Base-by-base conservation (phyloP, 2,888 invertebrate genomes). In the Drosophila monieri region DNA sequence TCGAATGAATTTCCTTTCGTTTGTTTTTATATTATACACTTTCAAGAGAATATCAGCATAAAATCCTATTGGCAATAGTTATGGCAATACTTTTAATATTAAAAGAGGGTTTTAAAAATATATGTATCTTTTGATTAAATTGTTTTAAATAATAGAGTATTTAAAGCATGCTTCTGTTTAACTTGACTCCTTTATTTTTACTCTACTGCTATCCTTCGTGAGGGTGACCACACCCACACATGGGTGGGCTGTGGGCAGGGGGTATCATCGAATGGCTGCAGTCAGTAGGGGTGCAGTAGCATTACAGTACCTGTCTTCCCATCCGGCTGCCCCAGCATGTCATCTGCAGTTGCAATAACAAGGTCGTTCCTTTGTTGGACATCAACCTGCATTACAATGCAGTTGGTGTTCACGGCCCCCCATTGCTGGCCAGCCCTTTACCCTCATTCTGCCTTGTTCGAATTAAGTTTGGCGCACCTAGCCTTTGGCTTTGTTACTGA, bases 321-420 rank as follows among this genome's bases (percentile, higher is more conserved):
- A 23, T 59, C 59, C 39, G 60, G 41, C 52, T 65, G 49, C 12
- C 39, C 18, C 35, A 39, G 65, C 65, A 46, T 64, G 64, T 64
- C 64, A 65, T 21, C 44, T 65, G 64, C 64, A 65, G 52, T 12
- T n/a, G 32, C 49, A 21, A 12, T 49, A 53, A 58, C 32, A 49
- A 43, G 35, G 27, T 44, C 25, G 65, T 30, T 15, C 65, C 5
- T 64, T 65, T 64, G 65, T 46, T 30, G 15, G 14, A 52, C 66
- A 52, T 23, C n/a, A 37, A 23, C 52, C 65, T 52, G 66, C 65
- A 64, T 46, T 52, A 53, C 65, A 64, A 52, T 65, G 65, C 52
- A 64, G 21, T 39, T 60, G 60, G 27, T 39, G 59, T 14, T 6
- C 18, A 30, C 6, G 6, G 32, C 18, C 32, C 48, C 47, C 18